Percentiles rank a stretch among this genome's conserved stretches.
These are phyloP conservation scores for Pristionchus exspectatus DNA, from an alignment of 2,888 invertebrate species.

Conservation along the genomic window DNA sequence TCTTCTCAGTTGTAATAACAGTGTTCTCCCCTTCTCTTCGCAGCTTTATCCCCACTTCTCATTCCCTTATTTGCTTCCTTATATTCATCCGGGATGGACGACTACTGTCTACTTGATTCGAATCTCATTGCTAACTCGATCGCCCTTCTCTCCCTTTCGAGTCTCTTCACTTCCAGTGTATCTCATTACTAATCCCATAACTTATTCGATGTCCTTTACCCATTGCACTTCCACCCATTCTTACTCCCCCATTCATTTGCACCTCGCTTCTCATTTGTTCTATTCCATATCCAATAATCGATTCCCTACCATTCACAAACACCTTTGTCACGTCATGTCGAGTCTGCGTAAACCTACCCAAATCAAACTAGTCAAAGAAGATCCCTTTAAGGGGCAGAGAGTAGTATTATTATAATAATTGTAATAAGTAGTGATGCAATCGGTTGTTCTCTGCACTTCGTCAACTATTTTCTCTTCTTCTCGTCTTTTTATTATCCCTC, in stretches of 20 bases:
- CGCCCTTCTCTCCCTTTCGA: neutral
- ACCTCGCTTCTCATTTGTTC: conserved; percentile 40
- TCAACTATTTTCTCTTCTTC: neutral
- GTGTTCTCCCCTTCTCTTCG: neutral
- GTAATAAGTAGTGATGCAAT: conserved; percentile 36
- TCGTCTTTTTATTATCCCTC: conserved; percentile 15
- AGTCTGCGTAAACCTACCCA: conserved; percentile 8
- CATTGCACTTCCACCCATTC: conserved; percentile 19
- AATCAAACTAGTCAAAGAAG: conserved; percentile 48
- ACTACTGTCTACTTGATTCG: conserved; percentile 29
- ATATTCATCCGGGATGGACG: conserved; percentile 24
- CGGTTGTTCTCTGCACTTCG: conserved; percentile 38
- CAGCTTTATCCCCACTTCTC: conserved; percentile 18
- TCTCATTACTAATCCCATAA: conserved; percentile 58
- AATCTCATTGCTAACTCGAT: conserved; percentile 50
- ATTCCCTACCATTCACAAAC: conserved; percentile 39
- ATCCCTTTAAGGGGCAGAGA: neutral
- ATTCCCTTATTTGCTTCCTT: conserved; percentile 39
- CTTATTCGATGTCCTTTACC: conserved; percentile 47
- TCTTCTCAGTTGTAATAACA: conserved; percentile 46
- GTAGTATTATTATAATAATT: conserved; percentile 28
- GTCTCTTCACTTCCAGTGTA: conserved; percentile 57
- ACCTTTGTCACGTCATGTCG: neutral
- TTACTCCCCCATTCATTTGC: conserved; percentile 3
- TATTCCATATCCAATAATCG: conserved; percentile 13